Evolutionary conservation across 2,888 invertebrate genomes (phyloP), one percentile per base, ranked within the genome.

Genomic region (Anaspis maculata): DNA sequence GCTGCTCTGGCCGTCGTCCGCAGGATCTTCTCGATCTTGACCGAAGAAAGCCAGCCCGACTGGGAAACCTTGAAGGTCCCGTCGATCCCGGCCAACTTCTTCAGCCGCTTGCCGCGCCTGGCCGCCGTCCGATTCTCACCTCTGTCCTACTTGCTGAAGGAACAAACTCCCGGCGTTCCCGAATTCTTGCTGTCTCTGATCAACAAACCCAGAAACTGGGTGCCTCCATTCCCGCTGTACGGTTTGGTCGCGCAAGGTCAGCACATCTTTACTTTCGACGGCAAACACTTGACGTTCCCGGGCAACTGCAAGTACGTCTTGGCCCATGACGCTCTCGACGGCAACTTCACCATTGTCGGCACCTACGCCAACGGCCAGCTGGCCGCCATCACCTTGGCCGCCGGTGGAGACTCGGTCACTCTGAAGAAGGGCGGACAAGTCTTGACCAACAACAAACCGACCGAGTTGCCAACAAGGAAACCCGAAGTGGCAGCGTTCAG

Each of bases 251-350:
- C 80, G 7, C 85, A 88, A 56, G 85, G 85, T 1, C 82, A 86
- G 52, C 85, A 90, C 65, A 76, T 88, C 62, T 83, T 88, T 66
- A 90, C 89, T 0, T 92, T 91, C 64, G 94, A 94, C 62, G 83
- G 84, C 0, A 77, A 78, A 46, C 83, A 87, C 58, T 68, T 82
- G 45, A 79, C 82, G 4, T 82, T 89, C 72, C 79, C 80, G 0
- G 90, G 89, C 22, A 73, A 71, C 29, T 94, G 94, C 69, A 81
- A 80, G 56, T 92, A 92, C 62, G 68, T 92, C 1, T 67, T 94
- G 3, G 83, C 82, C 0, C 81, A 86, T 51, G 94, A 95, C 64
- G 79, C 82, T 52, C 74, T 80, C 10, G 82, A 91, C 61, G 79
- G 86, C 40, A 88, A 90, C 71, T 94, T 95, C 71, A 81, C 85